These are phyloP conservation scores for Acanthoscelides obtectus DNA, from an alignment of 2,888 invertebrate species.

Conservation along the genomic window DNA sequence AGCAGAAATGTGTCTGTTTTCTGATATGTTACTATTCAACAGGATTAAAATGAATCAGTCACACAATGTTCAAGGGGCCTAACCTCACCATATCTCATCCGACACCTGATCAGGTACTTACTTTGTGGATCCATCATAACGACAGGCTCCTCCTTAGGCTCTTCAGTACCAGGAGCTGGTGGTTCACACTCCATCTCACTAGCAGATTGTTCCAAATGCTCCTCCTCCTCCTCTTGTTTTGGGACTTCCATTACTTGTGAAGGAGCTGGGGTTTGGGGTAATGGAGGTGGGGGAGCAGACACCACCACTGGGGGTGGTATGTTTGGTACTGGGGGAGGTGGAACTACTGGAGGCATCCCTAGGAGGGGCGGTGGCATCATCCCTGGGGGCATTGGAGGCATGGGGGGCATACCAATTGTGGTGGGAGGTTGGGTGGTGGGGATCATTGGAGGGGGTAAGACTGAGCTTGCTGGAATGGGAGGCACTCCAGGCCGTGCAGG, in stretches of 20 bases:
- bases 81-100: neutral
- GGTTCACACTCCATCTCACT: constrained; percentile 31
- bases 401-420: constrained; percentile 6
- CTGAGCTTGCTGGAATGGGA: constrained; percentile 1
- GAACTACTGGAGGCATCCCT: constrained; percentile 12
- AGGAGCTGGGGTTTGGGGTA: neutral
- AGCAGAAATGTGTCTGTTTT: no score
- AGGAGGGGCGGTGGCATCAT: constrained; percentile 7
- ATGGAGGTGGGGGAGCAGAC: constrained; percentile 3
- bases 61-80: neutral
- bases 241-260: neutral
- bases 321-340: constrained; percentile 11
- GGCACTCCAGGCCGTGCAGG: neutral
- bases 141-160: constrained; percentile 17
- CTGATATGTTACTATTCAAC: no score
- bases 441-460: constrained; percentile 9
- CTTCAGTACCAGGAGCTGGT: constrained; percentile 44
- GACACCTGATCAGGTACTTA: constrained; percentile 7
- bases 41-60: neutral
- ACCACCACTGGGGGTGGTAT: constrained; percentile 8
- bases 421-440: constrained; percentile 11
- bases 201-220: constrained; percentile 7
- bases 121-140: constrained; percentile 15
- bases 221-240: neutral
- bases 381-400: neutral